Conservation (phyloP, 2,797 vertebrate genomes). For the Salarias fasciatus region DNA sequence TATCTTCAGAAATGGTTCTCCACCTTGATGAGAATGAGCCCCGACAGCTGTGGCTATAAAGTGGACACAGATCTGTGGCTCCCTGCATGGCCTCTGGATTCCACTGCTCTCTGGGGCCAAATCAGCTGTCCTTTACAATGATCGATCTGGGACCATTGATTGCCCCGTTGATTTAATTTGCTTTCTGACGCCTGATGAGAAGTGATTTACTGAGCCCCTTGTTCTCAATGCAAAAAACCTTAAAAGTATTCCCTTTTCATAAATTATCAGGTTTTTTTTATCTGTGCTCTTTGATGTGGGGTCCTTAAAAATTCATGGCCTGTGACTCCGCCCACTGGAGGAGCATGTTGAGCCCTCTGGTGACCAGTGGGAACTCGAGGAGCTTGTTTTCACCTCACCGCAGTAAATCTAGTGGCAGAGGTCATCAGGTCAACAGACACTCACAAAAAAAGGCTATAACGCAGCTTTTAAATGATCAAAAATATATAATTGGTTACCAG, state of each 20-base stretch:
- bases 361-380: constrained; percentile 52
- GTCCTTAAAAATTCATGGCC: constrained; percentile 57
- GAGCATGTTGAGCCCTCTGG: constrained; percentile 38
- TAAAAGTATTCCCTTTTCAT: constrained; percentile 54
- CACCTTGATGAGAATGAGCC: constrained; percentile 71
- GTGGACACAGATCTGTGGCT: constrained; percentile 74
- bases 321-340: constrained; percentile 44
- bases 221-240: constrained; percentile 52
- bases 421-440: constrained; percentile 63
- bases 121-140: constrained; percentile 77
- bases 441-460: constrained; percentile 30
- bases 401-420: constrained; percentile 62
- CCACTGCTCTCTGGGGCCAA: constrained; percentile 71
- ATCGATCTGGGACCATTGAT: constrained; percentile 80
- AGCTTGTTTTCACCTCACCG: constrained; percentile 68
- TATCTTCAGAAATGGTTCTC: constrained; percentile 65
- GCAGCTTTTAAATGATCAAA: constrained; percentile 24
- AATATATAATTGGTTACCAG: constrained; percentile 3
- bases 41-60: constrained; percentile 76
- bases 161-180: constrained; percentile 69
- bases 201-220: constrained; percentile 79
- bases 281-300: constrained; percentile 49
- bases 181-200: constrained; percentile 75
- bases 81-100: constrained; percentile 71
- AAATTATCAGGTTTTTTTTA: constrained; percentile 33